phyloP scores from a whole-genome alignment of 2,113 vertebrate species.

The Hemicordylus capensis region DNA sequence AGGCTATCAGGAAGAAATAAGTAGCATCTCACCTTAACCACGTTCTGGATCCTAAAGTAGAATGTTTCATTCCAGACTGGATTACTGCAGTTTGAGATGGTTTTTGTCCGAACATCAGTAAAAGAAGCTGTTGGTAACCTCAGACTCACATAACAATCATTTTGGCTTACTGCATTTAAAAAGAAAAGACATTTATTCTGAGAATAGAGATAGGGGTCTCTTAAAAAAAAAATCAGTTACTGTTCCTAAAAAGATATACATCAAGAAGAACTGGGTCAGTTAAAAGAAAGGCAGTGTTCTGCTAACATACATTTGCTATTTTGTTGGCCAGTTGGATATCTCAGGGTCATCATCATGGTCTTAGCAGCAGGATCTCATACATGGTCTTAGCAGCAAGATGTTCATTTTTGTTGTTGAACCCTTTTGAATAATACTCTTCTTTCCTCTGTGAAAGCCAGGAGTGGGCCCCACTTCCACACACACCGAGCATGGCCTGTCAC shows the following conservation, averaged over 20 bases:
- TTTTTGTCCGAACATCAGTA: constrained; percentile 69
- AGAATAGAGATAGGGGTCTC: neutral
- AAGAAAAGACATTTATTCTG: constrained; percentile 6
- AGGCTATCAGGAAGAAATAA: neutral
- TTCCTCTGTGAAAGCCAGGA: neutral
- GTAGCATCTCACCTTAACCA: constrained; percentile 78
- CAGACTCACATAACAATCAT: constrained; percentile 81
- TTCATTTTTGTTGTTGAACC: neutral
- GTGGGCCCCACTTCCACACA: no score
- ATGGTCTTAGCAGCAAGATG: neutral
- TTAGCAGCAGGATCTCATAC: no score
- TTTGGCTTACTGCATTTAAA: constrained; percentile 64
- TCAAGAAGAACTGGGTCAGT: neutral
- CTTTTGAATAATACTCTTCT: neutral
- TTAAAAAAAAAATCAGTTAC: neutral
- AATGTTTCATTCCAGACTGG: constrained; percentile 88
- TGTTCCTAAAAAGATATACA: neutral
- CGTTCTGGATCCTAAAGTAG: constrained; percentile 75
- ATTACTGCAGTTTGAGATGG: constrained; percentile 68
- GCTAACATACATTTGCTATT: neutral
- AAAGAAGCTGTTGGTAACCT: constrained; percentile 76
- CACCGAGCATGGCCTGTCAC: no score
- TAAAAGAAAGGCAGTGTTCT: neutral
- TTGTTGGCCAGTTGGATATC: neutral
- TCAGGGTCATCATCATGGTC: neutral